phyloP scores from a whole-genome alignment of 2,888 invertebrate genomes.

The Polydrusus cervinus region DNA sequence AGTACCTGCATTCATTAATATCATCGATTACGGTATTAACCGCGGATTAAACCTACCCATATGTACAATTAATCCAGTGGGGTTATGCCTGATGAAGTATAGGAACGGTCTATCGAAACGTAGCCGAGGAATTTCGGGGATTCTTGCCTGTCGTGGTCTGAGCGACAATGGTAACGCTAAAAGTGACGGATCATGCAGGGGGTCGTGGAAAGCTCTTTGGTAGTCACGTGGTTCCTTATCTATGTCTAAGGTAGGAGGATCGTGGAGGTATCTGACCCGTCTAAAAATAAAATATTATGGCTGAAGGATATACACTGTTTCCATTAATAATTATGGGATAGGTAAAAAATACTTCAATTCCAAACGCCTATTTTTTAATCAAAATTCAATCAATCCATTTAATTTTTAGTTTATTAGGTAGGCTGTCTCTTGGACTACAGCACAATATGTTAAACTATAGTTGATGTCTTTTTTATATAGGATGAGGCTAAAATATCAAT shows the following conservation, averaged over 20 bases:
- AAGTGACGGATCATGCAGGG: slow-evolving; percentile 74
- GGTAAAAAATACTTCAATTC: too few species aligned
- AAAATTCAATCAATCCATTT: too few species aligned
- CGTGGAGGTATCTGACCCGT: slow-evolving; percentile 28
- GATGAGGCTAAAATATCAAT: too few species aligned
- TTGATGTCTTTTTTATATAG: too few species aligned
- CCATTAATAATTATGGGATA: too few species aligned
- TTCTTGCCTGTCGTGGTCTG: slow-evolving; percentile 81
- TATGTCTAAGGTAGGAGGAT: slow-evolving; percentile 41
- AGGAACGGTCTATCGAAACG: slow-evolving; percentile 91
- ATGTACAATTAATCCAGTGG: slow-evolving; percentile 91
- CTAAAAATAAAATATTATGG: slow-evolving; percentile 20
- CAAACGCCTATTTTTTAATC: too few species aligned
- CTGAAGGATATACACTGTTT: too few species aligned
- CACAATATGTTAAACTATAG: too few species aligned
- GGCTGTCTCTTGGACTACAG: too few species aligned
- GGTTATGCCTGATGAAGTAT: slow-evolving; percentile 92
- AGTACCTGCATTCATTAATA: neutral
- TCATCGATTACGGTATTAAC: slow-evolving; percentile 77
- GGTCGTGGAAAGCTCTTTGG: slow-evolving; percentile 81
- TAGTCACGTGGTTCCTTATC: slow-evolving; percentile 76
- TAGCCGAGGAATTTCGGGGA: slow-evolving; percentile 83
- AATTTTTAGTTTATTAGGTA: too few species aligned
- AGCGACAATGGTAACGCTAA: slow-evolving; percentile 78
- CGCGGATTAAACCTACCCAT: slow-evolving; percentile 92